Percentiles rank a stretch among this genome's conserved stretches.
These are phyloP conservation scores for Trichomycterus rosablanca DNA, from an alignment of 2,113 vertebrate species.

Conservation along the genomic window DNA sequence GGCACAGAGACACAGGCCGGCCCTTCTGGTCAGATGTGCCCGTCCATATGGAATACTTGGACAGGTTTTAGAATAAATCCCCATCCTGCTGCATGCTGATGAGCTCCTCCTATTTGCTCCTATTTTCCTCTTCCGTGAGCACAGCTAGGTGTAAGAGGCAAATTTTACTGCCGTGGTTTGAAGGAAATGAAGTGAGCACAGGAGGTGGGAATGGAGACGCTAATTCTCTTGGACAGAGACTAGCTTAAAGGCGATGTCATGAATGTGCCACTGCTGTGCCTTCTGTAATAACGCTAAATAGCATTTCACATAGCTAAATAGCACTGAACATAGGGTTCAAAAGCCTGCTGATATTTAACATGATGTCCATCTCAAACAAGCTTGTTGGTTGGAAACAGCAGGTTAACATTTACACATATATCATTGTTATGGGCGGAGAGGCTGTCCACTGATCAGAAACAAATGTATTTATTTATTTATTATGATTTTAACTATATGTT, in stretches of 20 bases:
- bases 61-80: conserved; percentile 10
- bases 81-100: conserved; percentile 1
- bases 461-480: no score
- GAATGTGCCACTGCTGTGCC: conserved; percentile 10
- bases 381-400: no score
- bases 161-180: background rate
- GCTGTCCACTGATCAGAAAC: no score
- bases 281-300: conserved; percentile 2
- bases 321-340: no score
- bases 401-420: no score
- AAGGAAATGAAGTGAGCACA: background rate
- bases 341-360: no score
- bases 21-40: conserved; percentile 10
- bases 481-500: no score
- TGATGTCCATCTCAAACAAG: no score
- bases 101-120: conserved; percentile 10
- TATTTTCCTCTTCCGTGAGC: conserved; percentile 29
- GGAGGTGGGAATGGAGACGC: conserved; percentile 16
- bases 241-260: background rate
- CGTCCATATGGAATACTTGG: conserved; percentile 35
- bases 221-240: background rate
- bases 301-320: no score
- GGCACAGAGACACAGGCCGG: conserved; percentile 19
- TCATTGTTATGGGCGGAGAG: no score
- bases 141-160: background rate